Conservation (phyloP, 2,888 invertebrate species). For the Drosophila planitibia region DNA sequence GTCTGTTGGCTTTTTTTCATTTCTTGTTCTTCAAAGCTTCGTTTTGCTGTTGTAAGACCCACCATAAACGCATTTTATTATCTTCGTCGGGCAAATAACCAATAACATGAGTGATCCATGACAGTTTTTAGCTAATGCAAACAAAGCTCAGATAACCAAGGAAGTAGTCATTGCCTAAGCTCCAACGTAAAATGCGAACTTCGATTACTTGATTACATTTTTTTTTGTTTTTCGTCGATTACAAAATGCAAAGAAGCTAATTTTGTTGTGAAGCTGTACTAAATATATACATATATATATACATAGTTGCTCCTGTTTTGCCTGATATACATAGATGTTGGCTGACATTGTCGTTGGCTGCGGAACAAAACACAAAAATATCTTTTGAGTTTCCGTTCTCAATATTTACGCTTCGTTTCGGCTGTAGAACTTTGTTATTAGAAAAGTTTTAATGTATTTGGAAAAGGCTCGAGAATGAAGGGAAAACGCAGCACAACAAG, state of each 20-base stretch:
- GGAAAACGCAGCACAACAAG: slow-evolving; percentile 10
- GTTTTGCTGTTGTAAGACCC: background rate
- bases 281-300: background rate
- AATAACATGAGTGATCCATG: background rate
- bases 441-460: slow-evolving; percentile 81
- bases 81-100: background rate
- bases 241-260: slow-evolving; percentile 9
- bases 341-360: slow-evolving; percentile 18
- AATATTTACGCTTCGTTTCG: slow-evolving; percentile 72
- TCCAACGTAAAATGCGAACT: background rate
- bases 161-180: background rate
- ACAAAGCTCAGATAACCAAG: background rate
- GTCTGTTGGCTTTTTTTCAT: background rate
- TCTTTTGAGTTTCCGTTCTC: slow-evolving; percentile 62
- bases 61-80: background rate
- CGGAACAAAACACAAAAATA: slow-evolving; percentile 33
- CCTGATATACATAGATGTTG: slow-evolving; percentile 23
- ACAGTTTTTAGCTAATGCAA: background rate
- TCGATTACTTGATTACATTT: background rate
- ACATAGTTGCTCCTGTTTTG: slow-evolving; percentile 12
- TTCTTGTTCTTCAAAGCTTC: background rate
- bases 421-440: slow-evolving; percentile 79
- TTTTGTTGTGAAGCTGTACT: slow-evolving; percentile 1
- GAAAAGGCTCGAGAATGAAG: slow-evolving; percentile 57
- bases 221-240: background rate